phyloP scores from a whole-genome alignment of 2,797 vertebrate species.

The Prionace glauca region DNA sequence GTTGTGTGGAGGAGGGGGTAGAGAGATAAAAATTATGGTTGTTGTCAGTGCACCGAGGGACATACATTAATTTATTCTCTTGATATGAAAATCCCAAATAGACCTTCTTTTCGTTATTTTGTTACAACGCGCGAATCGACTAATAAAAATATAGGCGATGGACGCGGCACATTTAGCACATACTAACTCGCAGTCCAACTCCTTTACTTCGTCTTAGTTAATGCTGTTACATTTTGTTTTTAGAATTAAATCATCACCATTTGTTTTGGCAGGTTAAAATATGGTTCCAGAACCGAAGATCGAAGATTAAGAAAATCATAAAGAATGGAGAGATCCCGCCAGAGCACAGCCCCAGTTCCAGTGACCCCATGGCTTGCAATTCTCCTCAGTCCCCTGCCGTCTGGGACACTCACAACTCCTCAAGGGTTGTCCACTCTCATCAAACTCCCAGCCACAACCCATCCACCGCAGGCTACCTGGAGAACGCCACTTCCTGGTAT shows the following conservation, averaged over 20 bases:
- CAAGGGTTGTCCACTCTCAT: conserved; percentile 85
- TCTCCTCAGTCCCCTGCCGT: conserved; percentile 94
- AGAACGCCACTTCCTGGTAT: conserved; percentile 88
- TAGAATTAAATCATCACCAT: conserved; percentile 24
- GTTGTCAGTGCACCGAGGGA: too few species aligned
- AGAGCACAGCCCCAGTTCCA: conserved; percentile 97
- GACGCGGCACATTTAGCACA: too few species aligned
- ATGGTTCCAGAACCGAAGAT: conserved; percentile 98
- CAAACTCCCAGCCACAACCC: conserved; percentile 52
- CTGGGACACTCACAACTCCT: conserved; percentile 88
- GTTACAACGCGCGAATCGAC: background rate
- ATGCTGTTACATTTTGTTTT: background rate
- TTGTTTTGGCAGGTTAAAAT: conserved; percentile 80
- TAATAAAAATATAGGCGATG: background rate
- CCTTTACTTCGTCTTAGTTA: background rate
- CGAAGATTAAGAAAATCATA: conserved; percentile 99
- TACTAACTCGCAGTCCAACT: too few species aligned
- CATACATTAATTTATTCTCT: background rate
- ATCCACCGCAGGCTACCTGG: conserved; percentile 83
- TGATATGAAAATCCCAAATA: background rate
- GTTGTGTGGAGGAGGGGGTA: background rate
- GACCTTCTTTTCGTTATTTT: background rate
- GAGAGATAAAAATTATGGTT: background rate
- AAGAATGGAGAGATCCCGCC: conserved; percentile 95
- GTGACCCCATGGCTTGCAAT: conserved; percentile 98